phyloP scores from a whole-genome alignment of 2,113 vertebrate species.

The Lipophrys pholis region DNA sequence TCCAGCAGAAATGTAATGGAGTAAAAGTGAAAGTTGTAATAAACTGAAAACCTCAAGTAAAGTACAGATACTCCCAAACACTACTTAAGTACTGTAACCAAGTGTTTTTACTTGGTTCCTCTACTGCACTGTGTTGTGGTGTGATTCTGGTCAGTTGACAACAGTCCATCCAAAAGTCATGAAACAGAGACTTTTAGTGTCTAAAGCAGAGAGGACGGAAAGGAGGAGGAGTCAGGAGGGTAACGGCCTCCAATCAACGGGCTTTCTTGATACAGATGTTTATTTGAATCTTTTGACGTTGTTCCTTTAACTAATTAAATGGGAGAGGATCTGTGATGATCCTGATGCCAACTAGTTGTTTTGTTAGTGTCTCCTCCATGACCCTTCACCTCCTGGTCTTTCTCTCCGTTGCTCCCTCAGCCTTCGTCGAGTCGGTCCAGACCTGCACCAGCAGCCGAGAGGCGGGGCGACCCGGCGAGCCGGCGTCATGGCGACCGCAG shows the following conservation, averaged over 20 bases:
- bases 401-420: slow-evolving; percentile 80
- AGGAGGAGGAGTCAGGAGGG: too few species aligned
- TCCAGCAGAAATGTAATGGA: too few species aligned
- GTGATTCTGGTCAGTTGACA: too few species aligned
- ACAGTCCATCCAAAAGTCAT: slow-evolving; percentile 7
- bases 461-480: slow-evolving; percentile 73
- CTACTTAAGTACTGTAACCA: too few species aligned
- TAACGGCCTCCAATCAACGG: slow-evolving; percentile 7
- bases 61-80: too few species aligned
- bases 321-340: neutral
- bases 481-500: slow-evolving; percentile 71
- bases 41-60: too few species aligned
- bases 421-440: slow-evolving; percentile 90
- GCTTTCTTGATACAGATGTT: slow-evolving; percentile 78
- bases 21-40: too few species aligned
- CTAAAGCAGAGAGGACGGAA: slow-evolving; percentile 10
- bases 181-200: too few species aligned
- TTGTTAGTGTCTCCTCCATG: slow-evolving; percentile 1
- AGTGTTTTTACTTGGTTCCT: too few species aligned
- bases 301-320: slow-evolving; percentile 28
- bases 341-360: neutral
- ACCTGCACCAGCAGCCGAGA: slow-evolving; percentile 77
- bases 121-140: too few species aligned
- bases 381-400: too few species aligned
- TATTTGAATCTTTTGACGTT: slow-evolving; percentile 35